phyloP scores from a whole-genome alignment of 2,797 vertebrate species.

The Anisognathus igniventris region DNA sequence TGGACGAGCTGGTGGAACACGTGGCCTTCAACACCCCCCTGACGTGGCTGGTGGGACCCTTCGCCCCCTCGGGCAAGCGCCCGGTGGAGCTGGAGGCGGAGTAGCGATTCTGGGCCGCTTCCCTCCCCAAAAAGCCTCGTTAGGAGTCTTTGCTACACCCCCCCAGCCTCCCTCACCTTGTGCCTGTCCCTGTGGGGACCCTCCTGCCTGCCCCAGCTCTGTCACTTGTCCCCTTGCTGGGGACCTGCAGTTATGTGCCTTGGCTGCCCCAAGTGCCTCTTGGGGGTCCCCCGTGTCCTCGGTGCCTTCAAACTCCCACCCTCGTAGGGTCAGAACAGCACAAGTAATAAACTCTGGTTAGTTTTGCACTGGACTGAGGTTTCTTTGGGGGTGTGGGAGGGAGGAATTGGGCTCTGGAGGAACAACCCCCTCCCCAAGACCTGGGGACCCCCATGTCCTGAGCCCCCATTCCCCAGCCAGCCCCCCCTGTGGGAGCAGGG shows the following conservation, averaged over 20 bases:
- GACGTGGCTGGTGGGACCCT: conserved; percentile 93
- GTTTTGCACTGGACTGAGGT: background rate
- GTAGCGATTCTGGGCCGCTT: fast-evolving
- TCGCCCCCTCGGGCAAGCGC: conserved; percentile 66
- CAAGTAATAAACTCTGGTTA: conserved; percentile 5
- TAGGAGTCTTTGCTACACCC: background rate
- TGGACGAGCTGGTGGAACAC: conserved; percentile 85
- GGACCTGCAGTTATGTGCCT: background rate
- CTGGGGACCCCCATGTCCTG: background rate
- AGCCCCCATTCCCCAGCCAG: background rate
- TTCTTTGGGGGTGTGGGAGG: background rate
- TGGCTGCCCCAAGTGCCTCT: background rate
- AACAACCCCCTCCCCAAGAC: background rate
- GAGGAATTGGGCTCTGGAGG: background rate
- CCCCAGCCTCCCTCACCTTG: background rate
- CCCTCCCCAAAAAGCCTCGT: fast-evolving
- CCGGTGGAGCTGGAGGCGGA: background rate
- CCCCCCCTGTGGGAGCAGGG: background rate
- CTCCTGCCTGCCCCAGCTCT: background rate
- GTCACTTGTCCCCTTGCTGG: background rate
- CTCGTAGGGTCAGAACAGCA: fast-evolving
- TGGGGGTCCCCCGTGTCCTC: background rate
- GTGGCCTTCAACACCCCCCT: conserved; percentile 83
- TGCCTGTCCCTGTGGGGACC: background rate
- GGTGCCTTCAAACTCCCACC: background rate